Percentiles rank a stretch among this genome's conserved stretches.
Conservation (phyloP, 2,888 invertebrate species). For the Latheticus oryzae region DNA sequence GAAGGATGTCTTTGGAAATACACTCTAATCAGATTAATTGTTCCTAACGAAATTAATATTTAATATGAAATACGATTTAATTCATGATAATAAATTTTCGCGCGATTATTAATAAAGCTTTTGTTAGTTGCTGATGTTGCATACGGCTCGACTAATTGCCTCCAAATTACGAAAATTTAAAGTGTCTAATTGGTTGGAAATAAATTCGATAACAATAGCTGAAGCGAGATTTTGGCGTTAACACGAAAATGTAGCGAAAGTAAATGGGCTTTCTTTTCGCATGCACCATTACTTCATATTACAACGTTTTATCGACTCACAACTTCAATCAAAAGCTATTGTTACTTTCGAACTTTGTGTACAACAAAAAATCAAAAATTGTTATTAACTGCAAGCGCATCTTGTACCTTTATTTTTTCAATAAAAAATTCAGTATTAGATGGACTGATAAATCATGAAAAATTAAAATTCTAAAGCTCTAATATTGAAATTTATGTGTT, state of each 20-base stretch:
- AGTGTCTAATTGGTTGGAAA: slow-evolving; percentile 36
- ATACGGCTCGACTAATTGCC: slow-evolving; percentile 14
- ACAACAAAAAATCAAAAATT: neutral
- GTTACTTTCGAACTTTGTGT: slow-evolving; percentile 22
- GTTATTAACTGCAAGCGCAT: neutral
- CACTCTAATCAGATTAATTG: slow-evolving; percentile 16
- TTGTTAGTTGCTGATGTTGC: slow-evolving; percentile 26
- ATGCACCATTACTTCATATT: slow-evolving; percentile 44
- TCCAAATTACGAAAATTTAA: slow-evolving; percentile 30
- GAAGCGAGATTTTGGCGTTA: slow-evolving; percentile 26
- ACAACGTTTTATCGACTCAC: slow-evolving; percentile 38
- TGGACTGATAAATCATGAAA: too few species aligned
- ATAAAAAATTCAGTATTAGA: too few species aligned
- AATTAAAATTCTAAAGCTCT: neutral
- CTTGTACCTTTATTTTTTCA: neutral
- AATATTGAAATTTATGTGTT: slow-evolving; percentile 2
- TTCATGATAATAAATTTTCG: too few species aligned
- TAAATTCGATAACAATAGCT: slow-evolving; percentile 36
- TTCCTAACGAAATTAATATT: slow-evolving; percentile 12
- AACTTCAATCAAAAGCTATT: slow-evolving; percentile 41
- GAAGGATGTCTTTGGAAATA: too few species aligned
- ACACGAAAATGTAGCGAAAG: slow-evolving; percentile 43
- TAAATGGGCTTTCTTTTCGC: slow-evolving; percentile 41
- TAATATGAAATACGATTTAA: slow-evolving; percentile 12
- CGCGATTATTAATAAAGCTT: too few species aligned